Conservation (phyloP, 2,888 invertebrate genomes). For the Anthophora plumipes region DNA sequence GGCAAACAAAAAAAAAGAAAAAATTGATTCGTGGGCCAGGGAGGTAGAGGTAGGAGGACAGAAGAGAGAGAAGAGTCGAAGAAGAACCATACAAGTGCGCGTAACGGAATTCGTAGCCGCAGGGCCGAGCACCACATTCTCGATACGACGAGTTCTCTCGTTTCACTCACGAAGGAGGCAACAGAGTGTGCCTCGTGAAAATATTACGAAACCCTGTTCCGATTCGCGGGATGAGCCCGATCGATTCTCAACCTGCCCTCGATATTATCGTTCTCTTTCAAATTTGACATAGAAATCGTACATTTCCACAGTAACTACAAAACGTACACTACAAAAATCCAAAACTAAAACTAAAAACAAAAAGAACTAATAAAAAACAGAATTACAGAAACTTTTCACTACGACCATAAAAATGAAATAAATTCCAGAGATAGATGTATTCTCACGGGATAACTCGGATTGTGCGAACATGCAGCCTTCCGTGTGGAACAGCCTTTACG, state of each 20-base stretch:
- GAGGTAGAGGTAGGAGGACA: slow-evolving; percentile 7
- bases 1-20: too few species aligned
- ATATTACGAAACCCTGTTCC: slow-evolving; percentile 58
- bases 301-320: neutral
- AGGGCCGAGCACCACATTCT: slow-evolving; percentile 78
- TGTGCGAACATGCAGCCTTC: neutral
- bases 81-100: slow-evolving; percentile 79
- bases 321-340: too few species aligned
- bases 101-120: slow-evolving; percentile 83
- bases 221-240: slow-evolving; percentile 44
- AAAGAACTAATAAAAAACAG: too few species aligned
- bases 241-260: slow-evolving; percentile 36
- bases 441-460: neutral
- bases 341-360: too few species aligned
- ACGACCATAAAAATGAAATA: neutral
- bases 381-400: neutral
- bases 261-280: slow-evolving; percentile 15
- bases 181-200: slow-evolving; percentile 57
- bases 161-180: slow-evolving; percentile 14
- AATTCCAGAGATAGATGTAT: neutral
- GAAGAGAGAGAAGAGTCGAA: slow-evolving; percentile 46
- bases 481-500: slow-evolving; percentile 15
- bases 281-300: slow-evolving; percentile 48
- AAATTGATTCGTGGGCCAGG: slow-evolving; percentile 66
- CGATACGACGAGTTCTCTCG: slow-evolving; percentile 57